Base-by-base conservation (phyloP, 2,113 vertebrate genomes). In the Oreochromis tanganicae region DNA sequence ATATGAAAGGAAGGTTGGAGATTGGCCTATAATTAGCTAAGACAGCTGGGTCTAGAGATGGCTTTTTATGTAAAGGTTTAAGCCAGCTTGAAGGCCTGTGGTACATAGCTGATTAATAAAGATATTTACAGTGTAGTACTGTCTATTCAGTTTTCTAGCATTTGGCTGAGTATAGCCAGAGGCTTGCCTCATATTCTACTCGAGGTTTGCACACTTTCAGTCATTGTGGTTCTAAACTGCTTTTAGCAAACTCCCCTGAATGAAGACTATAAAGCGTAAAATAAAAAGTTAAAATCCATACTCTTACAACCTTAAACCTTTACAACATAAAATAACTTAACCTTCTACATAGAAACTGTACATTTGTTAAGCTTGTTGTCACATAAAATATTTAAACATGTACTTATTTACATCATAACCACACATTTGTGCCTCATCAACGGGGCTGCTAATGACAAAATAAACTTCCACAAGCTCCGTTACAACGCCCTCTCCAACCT, bases 81-180 rank as follows among this genome's bases (percentile, higher is more conserved):
- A 63, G 59, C 9, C 29, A 34, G 2, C 16, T 61, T 61, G 8
- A 61, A 34, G 29, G 9, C 59, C 59, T 63, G 59, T 34, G 59
- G 29, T 19, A 19, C 59, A 63, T 1, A 34, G 57, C 27, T 0
- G 27, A 63, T 63, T 61, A 61, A 1, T 61, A 63, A 1, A 34
- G 29, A 63, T 19, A 34, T 63, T 11, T 63, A 63, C 29, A 34
- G 29, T 34, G 59, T 6, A 61, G 29, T 36, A 36, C 59, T 36
- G 59, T 63, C 0, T 29, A 63, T 63, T 36, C 1, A 34, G 59
- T 63, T 63, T 36, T 63, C 16, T 0, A 63, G 29, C 29, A 63
- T 63, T 61, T 32, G 27, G 29, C 14, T 61, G 57, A 61, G 59
- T 63, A 1, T 19, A 63, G 29, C 29, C 59, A 19, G 17, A 36